Percentiles rank a stretch among this genome's conserved stretches.
Evolutionary conservation across 2,113 vertebrate species (phyloP).

Genomic region (Corydoras sp.): DNA sequence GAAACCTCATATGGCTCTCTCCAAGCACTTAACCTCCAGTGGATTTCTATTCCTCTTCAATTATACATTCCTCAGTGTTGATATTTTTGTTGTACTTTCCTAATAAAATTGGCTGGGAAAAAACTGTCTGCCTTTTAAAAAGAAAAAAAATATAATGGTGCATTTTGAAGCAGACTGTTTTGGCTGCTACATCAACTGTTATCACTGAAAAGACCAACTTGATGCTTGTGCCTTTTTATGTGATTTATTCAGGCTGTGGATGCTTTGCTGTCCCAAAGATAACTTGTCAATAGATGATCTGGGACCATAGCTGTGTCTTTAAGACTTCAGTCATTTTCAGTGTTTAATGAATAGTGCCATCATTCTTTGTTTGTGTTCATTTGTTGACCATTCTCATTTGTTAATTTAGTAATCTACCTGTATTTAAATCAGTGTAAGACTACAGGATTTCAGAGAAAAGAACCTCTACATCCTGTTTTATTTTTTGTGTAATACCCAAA

Average conservation of each 20-base stretch:
- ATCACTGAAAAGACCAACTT: slow-evolving; percentile 59
- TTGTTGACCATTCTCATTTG: slow-evolving; percentile 54
- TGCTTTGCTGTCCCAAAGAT: slow-evolving; percentile 40
- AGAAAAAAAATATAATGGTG: too few species aligned
- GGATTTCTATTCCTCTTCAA: slow-evolving; percentile 48
- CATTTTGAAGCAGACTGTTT: slow-evolving; percentile 45
- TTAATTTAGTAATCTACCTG: slow-evolving; percentile 21
- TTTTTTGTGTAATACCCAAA: slow-evolving; percentile 16
- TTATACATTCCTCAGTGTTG: slow-evolving; percentile 45
- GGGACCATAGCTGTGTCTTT: slow-evolving; percentile 31
- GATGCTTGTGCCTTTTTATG: slow-evolving; percentile 69
- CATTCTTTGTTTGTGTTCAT: slow-evolving; percentile 23
- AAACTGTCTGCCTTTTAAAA: slow-evolving; percentile 35
- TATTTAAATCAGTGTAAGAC: slow-evolving; percentile 37
- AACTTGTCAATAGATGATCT: slow-evolving; percentile 7
- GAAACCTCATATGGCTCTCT: slow-evolving; percentile 40
- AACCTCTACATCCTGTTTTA: background rate
- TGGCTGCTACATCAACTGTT: slow-evolving; percentile 32
- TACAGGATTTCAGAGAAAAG: slow-evolving; percentile 7
- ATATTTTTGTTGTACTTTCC: slow-evolving; percentile 27
- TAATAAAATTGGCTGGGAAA: slow-evolving; percentile 31
- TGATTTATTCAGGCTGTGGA: slow-evolving; percentile 56
- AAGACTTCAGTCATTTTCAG: slow-evolving; percentile 38
- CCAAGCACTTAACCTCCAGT: slow-evolving; percentile 49
- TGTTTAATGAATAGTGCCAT: slow-evolving; percentile 43